Evolutionary conservation across 2,113 vertebrate genomes (phyloP), one percentile per base, ranked within the genome.

Genomic region (Oncorhynchus clarkii): DNA sequence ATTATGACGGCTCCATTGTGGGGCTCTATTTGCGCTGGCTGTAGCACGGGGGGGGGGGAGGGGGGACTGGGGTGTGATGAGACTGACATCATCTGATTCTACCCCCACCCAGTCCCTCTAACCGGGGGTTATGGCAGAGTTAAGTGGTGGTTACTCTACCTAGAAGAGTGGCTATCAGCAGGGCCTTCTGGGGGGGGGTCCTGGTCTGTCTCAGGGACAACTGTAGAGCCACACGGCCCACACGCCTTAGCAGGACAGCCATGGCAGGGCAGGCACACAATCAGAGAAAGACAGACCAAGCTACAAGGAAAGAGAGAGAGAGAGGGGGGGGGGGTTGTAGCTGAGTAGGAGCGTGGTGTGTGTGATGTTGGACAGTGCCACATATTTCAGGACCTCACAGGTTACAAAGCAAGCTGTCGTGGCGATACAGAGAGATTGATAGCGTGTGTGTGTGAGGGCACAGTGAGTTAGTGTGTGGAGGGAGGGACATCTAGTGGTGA

Each of bases 401-500:
- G 20, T 20, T 26, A 27, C 12, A 39, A 11, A 49, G 48, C 3
- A 34, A 9, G 18, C 27, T 39, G 31, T 39, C 1, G 3, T 34
- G 13, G 13, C 22, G 65, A 16, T 5, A 29, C 39, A 67, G 34
- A 70, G 18, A n/a, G 2, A 57, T 62, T n/a, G 24, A 12, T 72
- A 67, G 39, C 13, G 0, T 73, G 51, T 54, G 0, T 72, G 51
- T 18, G 13, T 16, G 51, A 18, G 51, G 14, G 14, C 83, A 72
- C 67, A 67, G 84, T 82, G 39, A 69, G 26, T 27, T 27, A 27
- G 27, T 27, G 27, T 27, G 27, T 27, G 27, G 87, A 85, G 74
- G 83, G 85, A 86, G 88, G 87, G 82, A 92, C 93, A 93, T 88
- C 93, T 93, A 92, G 92, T 92, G 93, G 91, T 76, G 67, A 87